Conservation (phyloP, 2,797 vertebrate genomes). For the Manis javanica region DNA sequence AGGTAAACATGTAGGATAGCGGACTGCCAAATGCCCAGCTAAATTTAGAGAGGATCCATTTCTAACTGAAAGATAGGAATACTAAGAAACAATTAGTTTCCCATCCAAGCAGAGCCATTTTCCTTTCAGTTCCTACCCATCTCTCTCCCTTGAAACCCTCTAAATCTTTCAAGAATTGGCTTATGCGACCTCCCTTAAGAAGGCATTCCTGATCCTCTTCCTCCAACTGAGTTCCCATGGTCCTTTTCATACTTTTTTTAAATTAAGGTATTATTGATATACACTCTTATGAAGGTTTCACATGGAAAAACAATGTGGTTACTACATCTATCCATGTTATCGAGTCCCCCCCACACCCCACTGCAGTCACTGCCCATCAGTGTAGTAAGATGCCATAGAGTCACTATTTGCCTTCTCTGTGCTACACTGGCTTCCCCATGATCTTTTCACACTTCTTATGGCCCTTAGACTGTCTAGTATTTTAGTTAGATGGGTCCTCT, state of each 20-base stretch:
- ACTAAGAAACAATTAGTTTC: not conserved
- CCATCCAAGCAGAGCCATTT: not conserved
- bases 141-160: not conserved
- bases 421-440: no score
- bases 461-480: not conserved
- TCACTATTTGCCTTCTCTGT: no score
- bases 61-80: not conserved
- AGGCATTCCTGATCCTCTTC: constrained; percentile 1
- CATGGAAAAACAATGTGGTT: no score
- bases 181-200: constrained; percentile 8
- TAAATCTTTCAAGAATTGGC: not conserved
- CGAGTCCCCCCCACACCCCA: no score
- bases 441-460: not conserved
- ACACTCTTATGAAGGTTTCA: no score
- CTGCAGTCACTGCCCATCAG: no score
- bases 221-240: not conserved
- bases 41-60: not conserved
- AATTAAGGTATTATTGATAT: no score
- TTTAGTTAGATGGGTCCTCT: not conserved
- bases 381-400: no score
- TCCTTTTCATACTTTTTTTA: not conserved
- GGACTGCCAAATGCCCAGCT: not conserved
- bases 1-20: not conserved
- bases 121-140: not conserved
- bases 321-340: no score